Evolutionary conservation across 2,113 vertebrate species (phyloP).

Genomic region (Lota lota): DNA sequence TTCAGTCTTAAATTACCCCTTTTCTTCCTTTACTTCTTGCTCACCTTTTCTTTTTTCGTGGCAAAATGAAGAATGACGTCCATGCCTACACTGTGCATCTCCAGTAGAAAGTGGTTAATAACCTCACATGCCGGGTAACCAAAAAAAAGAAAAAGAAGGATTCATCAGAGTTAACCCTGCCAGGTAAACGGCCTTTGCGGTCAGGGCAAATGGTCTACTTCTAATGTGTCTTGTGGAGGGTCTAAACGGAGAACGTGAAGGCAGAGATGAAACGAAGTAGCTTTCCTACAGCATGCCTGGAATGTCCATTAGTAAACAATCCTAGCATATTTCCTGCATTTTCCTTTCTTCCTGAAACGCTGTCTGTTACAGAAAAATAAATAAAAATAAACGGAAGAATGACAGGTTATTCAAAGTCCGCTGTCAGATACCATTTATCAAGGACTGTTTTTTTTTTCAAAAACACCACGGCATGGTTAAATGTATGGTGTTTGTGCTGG

Average conservation of each 20-base stretch:
- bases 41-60: not conserved
- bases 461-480: not conserved
- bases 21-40: slow-evolving; percentile 19
- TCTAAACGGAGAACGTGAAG: slow-evolving; percentile 21
- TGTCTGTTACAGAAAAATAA: not conserved
- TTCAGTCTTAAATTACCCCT: slow-evolving; percentile 17
- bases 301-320: slow-evolving; percentile 4
- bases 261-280: not conserved
- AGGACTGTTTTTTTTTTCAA: not conserved
- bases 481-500: not conserved
- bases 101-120: slow-evolving; percentile 44
- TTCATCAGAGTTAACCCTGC: slow-evolving; percentile 43
- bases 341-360: not conserved
- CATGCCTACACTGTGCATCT: slow-evolving; percentile 47
- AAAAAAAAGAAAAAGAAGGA: slow-evolving; percentile 40
- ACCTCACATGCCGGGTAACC: slow-evolving; percentile 17
- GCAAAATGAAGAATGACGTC: slow-evolving; percentile 57
- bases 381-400: slow-evolving; percentile 19
- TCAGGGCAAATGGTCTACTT: slow-evolving; percentile 36
- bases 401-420: slow-evolving; percentile 15
- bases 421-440: slow-evolving; percentile 12
- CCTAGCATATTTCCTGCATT: not conserved
- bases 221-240: slow-evolving; percentile 28
- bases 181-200: slow-evolving; percentile 37
- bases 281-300: not conserved